Percentiles rank a stretch among this genome's conserved stretches.
Evolutionary conservation across 2,888 invertebrate genomes (phyloP).

Genomic region (Drosophila borborema): DNA sequence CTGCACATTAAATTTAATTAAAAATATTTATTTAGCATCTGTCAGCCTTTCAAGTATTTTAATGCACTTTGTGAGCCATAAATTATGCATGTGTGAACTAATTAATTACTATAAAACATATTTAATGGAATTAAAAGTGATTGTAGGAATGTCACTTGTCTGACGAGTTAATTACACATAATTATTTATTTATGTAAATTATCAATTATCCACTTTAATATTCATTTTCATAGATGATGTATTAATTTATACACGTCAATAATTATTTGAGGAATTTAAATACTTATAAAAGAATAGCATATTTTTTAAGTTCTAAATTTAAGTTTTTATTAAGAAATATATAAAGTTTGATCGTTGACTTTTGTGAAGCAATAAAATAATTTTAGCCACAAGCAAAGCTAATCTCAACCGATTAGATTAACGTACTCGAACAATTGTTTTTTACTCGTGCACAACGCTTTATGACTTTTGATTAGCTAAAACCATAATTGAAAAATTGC

Average conservation of each 20-base stretch:
- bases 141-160: neutral
- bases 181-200: neutral
- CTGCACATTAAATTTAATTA: neutral
- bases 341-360: slow-evolving; percentile 5
- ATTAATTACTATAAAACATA: neutral
- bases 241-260: neutral
- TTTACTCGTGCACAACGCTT: slow-evolving; percentile 28
- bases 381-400: slow-evolving; percentile 17
- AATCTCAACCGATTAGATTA: slow-evolving; percentile 65
- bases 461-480: slow-evolving; percentile 25
- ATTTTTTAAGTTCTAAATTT: neutral
- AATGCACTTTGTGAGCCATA: neutral
- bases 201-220: neutral
- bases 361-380: neutral
- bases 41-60: neutral
- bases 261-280: neutral
- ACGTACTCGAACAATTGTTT: slow-evolving; percentile 17
- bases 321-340: neutral
- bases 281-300: neutral
- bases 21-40: neutral
- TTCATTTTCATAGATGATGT: neutral
- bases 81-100: neutral
- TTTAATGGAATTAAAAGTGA: neutral
- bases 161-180: neutral
- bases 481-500: slow-evolving; percentile 10